These are phyloP conservation scores for Ceratina calcarata DNA, from an alignment of 1,140 invertebrate genomes.

Conservation along the genomic window DNA sequence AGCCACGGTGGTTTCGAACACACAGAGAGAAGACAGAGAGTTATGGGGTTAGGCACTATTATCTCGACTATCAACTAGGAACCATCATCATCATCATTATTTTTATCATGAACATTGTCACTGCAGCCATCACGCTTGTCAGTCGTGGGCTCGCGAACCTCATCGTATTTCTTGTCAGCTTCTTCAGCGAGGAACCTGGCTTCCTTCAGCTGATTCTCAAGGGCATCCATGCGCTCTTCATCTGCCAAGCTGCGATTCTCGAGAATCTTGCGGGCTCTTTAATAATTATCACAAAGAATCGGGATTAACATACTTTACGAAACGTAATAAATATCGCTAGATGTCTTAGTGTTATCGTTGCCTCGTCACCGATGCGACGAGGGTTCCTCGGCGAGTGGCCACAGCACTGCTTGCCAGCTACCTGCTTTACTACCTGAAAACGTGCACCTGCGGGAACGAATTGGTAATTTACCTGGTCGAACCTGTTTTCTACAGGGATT, in stretches of 20 bases:
- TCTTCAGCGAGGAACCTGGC: conserved; percentile 99
- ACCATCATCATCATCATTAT: conserved; percentile 71
- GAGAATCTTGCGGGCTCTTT: conserved; percentile 99
- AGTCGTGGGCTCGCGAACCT: conserved; percentile 87
- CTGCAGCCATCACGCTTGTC: conserved; percentile 75
- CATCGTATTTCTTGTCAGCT: conserved; percentile 99
- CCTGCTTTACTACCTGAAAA: conserved; percentile 49
- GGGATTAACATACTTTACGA: conserved; percentile 36
- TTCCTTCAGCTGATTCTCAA: conserved; percentile 99
- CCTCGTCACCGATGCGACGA: neutral
- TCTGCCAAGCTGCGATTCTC: conserved; percentile 99
- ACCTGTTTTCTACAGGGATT: neutral
- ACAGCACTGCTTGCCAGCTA: conserved; percentile 46
- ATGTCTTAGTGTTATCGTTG: conserved; percentile 16
- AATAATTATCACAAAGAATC: conserved; percentile 50
- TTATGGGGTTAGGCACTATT: conserved; percentile 74
- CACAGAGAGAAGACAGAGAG: conserved; percentile 64
- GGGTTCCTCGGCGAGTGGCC: neutral
- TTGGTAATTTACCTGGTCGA: neutral
- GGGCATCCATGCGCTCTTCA: conserved; percentile 99
- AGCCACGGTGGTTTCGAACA: conserved; percentile 57
- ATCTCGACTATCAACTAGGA: conserved; percentile 79
- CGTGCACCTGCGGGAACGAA: neutral
- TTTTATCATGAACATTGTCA: conserved; percentile 68
- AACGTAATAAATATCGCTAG: neutral